Evolutionary conservation across 2,888 invertebrate species (phyloP).

Genomic region (Netelia fuscicornis): DNA sequence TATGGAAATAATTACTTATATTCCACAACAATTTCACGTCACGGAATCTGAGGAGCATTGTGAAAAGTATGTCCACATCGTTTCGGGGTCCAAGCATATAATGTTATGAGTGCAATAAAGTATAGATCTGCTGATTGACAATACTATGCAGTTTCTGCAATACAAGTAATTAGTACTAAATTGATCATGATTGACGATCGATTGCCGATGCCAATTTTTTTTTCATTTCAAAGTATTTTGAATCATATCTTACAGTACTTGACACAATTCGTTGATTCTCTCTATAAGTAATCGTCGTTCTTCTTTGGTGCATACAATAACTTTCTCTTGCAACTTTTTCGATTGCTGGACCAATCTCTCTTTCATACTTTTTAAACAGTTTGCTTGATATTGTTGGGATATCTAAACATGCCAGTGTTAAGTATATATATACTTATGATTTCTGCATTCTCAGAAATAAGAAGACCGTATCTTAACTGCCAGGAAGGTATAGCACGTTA

Average conservation of each 20-base stretch:
- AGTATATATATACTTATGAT: no score
- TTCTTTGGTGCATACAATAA: slow-evolving; percentile 13
- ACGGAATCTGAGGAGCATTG: no score
- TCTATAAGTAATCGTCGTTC: slow-evolving; percentile 1
- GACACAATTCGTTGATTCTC: background rate
- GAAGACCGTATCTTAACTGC: no score
- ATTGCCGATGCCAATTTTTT: background rate
- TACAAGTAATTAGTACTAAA: background rate
- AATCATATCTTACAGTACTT: slow-evolving; percentile 4
- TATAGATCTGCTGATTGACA: no score
- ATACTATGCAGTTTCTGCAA: background rate
- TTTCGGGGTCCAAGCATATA: no score
- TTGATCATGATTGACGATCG: background rate
- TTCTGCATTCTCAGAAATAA: no score
- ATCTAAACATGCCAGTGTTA: background rate
- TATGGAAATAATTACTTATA: no score
- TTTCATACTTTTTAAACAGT: slow-evolving; percentile 12
- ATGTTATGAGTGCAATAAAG: no score
- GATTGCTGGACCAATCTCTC: background rate
- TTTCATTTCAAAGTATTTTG: background rate
- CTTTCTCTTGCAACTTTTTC: background rate
- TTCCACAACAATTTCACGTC: no score
- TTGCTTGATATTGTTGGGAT: background rate
- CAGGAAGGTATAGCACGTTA: no score
- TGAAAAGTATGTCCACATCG: no score